A percentile compares a stretch with the other conserved stretches of the same genome.
Evolutionary conservation across 2,113 vertebrate species (phyloP).

Genomic region (Leptobrachium leishanense): DNA sequence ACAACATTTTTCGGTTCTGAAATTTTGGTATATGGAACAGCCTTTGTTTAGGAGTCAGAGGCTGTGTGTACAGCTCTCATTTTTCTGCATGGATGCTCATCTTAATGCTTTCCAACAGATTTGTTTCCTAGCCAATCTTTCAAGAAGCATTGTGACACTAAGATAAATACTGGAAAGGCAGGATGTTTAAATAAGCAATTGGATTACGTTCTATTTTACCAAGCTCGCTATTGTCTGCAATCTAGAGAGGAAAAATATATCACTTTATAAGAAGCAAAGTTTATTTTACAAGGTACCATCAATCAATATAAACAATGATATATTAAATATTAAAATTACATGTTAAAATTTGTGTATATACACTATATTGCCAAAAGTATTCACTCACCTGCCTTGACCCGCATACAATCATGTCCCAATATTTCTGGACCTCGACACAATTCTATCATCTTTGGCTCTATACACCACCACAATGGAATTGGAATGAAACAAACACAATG

Average conservation of each 20-base stretch:
- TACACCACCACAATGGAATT: no score
- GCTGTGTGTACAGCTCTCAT: conserved; percentile 22
- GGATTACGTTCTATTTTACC: conserved; percentile 3
- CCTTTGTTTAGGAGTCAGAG: conserved; percentile 32
- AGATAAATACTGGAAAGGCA: conserved; percentile 14
- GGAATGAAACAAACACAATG: no score
- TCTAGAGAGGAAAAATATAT: background rate
- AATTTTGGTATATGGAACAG: conserved; percentile 9
- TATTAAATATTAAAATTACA: no score
- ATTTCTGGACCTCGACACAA: no score
- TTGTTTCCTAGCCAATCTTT: conserved; percentile 20
- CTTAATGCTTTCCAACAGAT: conserved; percentile 2
- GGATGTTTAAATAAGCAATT: conserved; percentile 25
- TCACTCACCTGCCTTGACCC: no score
- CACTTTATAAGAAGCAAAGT: no score
- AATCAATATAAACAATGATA: no score
- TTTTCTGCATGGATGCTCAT: background rate
- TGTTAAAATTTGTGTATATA: no score
- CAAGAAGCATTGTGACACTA: conserved; percentile 22
- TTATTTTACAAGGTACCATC: no score
- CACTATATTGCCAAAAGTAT: no score
- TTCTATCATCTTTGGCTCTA: no score
- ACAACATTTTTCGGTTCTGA: background rate
- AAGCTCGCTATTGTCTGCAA: background rate
- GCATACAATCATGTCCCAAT: no score